phyloP scores from a whole-genome alignment of 2,113 vertebrate species.

The Triplophysa tibetana region DNA sequence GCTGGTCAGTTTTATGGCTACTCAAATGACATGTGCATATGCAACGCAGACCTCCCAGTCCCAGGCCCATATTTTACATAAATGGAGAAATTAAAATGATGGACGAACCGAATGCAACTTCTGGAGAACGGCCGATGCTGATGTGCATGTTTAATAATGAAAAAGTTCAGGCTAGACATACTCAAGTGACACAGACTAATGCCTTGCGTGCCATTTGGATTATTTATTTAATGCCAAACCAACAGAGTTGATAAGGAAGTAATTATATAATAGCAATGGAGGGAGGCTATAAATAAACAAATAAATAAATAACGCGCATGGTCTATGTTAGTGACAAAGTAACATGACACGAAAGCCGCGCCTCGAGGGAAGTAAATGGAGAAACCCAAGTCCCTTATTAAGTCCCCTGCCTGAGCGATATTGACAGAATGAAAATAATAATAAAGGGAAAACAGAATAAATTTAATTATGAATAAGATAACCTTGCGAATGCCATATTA shows the following conservation, averaged over 20 bases:
- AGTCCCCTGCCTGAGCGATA: slow-evolving; percentile 41
- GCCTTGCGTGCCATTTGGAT: neutral
- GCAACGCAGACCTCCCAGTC: slow-evolving; percentile 36
- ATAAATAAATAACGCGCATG: slow-evolving; percentile 23
- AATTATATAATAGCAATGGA: slow-evolving; percentile 18
- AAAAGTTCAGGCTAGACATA: neutral
- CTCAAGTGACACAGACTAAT: slow-evolving; percentile 29
- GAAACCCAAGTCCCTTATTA: slow-evolving; percentile 65
- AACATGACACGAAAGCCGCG: slow-evolving; percentile 49
- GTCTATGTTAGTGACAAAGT: slow-evolving; percentile 16
- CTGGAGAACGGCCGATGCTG: slow-evolving; percentile 6
- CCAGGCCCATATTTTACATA: slow-evolving; percentile 43
- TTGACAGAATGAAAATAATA: slow-evolving; percentile 59
- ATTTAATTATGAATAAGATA: slow-evolving; percentile 47
- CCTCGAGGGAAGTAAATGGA: slow-evolving; percentile 58
- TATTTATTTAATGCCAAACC: slow-evolving; percentile 4
- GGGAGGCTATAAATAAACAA: slow-evolving; percentile 8
- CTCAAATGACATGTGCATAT: slow-evolving; percentile 50
- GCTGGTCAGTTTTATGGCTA: slow-evolving; percentile 47
- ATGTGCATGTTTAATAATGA: slow-evolving; percentile 22
- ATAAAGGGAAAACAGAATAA: slow-evolving; percentile 45
- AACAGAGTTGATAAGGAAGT: neutral
- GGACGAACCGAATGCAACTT: slow-evolving; percentile 34
- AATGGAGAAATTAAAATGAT: slow-evolving; percentile 49
- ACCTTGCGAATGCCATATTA: slow-evolving; percentile 49